A percentile compares a stretch with the other conserved stretches of the same genome.
Evolutionary conservation across 2,797 vertebrate genomes (phyloP).

Genomic region (Zalophus californianus): DNA sequence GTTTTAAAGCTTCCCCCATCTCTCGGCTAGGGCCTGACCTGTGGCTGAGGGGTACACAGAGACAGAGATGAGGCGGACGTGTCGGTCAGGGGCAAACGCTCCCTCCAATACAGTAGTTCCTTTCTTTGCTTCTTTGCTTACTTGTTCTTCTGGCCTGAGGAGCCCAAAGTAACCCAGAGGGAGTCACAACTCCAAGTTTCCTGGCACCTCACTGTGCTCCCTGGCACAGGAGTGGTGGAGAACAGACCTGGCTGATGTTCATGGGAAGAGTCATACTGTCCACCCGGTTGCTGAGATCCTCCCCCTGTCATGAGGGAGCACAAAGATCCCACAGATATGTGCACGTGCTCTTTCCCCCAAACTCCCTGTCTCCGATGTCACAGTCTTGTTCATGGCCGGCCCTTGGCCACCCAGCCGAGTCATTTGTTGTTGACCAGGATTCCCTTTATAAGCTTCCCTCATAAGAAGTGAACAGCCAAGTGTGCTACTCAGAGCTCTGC

Average conservation of each 20-base stretch:
- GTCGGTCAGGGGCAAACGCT: background rate
- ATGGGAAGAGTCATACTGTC: background rate
- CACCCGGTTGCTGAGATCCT: background rate
- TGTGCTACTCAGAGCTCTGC: background rate
- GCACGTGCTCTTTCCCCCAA: background rate
- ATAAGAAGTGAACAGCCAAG: background rate
- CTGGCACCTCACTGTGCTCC: background rate
- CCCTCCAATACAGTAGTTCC: background rate
- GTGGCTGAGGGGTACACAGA: background rate
- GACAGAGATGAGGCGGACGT: background rate
- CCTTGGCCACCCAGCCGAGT: background rate
- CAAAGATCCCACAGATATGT: background rate
- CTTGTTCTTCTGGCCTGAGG: background rate
- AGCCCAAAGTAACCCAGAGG: background rate
- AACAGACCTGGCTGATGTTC: background rate
- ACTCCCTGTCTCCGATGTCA: background rate
- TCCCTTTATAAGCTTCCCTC: background rate
- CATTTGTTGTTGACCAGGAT: background rate
- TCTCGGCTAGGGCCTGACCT: background rate
- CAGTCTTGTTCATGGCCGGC: background rate
- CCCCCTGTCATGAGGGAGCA: background rate
- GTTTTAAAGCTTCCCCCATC: background rate
- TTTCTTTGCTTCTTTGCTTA: background rate
- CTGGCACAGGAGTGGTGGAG: background rate
- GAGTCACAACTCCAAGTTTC: background rate